Base-by-base conservation (phyloP, 2,113 vertebrate species). In the Macaca mulatta region DNA sequence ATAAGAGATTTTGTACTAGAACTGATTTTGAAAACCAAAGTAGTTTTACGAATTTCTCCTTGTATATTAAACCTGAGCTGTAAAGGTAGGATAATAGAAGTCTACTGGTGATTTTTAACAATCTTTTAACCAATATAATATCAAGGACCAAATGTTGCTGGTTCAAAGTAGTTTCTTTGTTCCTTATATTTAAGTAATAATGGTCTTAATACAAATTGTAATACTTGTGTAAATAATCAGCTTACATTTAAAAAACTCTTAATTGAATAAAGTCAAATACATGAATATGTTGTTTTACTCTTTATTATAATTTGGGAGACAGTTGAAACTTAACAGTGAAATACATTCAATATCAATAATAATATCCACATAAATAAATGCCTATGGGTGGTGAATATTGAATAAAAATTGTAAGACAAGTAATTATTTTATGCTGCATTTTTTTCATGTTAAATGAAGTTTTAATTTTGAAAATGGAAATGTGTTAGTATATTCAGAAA, bases 301-400 rank as follows among this genome's bases (percentile, higher is more conserved):
- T 92, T 91, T 93, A 86, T 89, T 92, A 88, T 86, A 91, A 91
- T 83, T 80, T 97, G 55, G 77, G 55, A 83, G 48, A 85, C 82
- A 94, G 90, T 84, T 85, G 64, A 96, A 94, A 81, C 70, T 81
- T 97, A 80, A 95, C 3, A 32, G 48, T 96, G 93, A 97, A 97
- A 96, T 97, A 74, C 2, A 95, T 96, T 96, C 61, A 97, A 50
- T 97, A 97, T 83, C 30, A 94, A 67, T 95, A 91, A 86, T 93
- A 95, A 52, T 85, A 89, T 89, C 88, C 35, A 94, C n/a, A 93
- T 90, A 94, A 90, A 96, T 89, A 97, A 96, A 72, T 97, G 23
- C 30, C 70, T 82, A 43, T 84, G 75, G 20, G 38, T 75, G 89
- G 64, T 96, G 67, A 94, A 94, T 90, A 92, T 84, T 93, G 87